These are phyloP conservation scores for Sclerurus mexicanus DNA, from an alignment of 2,113 vertebrate species.

Conservation along the genomic window DNA sequence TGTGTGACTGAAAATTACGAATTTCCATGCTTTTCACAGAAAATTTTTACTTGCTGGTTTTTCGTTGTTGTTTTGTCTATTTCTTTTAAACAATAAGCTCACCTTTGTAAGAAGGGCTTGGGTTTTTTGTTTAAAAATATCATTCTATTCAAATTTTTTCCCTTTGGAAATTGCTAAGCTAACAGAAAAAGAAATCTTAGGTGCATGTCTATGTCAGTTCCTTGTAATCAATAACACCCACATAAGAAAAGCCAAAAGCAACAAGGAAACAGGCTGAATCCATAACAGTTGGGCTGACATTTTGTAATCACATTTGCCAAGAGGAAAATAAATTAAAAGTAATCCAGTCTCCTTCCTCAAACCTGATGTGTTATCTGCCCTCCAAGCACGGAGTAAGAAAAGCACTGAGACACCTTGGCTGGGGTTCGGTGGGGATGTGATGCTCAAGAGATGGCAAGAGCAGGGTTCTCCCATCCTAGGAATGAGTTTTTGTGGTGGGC, in stretches of 20 bases:
- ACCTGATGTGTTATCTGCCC: neutral
- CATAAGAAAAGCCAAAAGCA: neutral
- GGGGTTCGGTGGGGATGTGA: neutral
- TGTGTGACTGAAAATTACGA: fast-evolving
- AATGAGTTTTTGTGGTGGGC: neutral
- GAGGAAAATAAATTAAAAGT: neutral
- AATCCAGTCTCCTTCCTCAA: neutral
- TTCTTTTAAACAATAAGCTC: neutral
- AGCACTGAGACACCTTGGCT: neutral
- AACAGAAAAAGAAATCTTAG: neutral
- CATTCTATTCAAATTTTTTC: neutral
- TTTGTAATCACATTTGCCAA: neutral
- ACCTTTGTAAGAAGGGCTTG: neutral
- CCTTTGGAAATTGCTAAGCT: neutral
- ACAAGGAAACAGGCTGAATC: neutral
- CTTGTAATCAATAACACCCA: neutral
- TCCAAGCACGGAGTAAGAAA: fast-evolving
- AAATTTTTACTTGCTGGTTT: neutral
- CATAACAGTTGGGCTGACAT: neutral
- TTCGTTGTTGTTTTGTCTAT: neutral
- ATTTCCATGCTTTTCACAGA: neutral
- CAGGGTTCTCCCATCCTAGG: neutral
- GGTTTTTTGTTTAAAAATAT: neutral
- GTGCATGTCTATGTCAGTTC: neutral
- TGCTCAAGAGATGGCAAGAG: neutral